A percentile compares a stretch with the other conserved stretches of the same genome.
phyloP scores from a whole-genome alignment of 2,888 invertebrate species.

The Metallyticus violacea region DNA sequence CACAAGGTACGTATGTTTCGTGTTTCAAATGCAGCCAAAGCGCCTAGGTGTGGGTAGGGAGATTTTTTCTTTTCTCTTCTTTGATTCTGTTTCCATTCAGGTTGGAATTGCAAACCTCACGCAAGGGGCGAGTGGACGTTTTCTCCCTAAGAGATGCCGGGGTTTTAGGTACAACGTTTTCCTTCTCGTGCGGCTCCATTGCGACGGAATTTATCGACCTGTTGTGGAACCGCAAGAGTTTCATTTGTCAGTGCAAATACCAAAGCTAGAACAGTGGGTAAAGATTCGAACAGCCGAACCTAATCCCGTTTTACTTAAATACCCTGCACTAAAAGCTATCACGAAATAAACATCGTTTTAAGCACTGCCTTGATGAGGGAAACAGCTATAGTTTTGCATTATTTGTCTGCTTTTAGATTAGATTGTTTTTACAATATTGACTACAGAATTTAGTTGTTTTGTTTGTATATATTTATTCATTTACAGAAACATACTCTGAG shows the following conservation, averaged over 20 bases:
- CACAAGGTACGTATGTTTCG: background rate
- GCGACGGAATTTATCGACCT: background rate
- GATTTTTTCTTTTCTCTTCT: background rate
- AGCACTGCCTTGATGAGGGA: too few relatives aligned
- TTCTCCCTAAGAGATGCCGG: background rate
- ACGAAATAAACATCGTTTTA: too few relatives aligned
- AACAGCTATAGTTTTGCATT: too few relatives aligned
- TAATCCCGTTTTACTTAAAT: too few relatives aligned
- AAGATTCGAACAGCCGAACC: too few relatives aligned
- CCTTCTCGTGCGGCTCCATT: too few relatives aligned
- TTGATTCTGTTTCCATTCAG: slow-evolving; percentile 18
- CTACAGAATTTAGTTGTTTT: too few relatives aligned
- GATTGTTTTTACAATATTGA: too few relatives aligned
- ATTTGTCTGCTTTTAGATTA: too few relatives aligned
- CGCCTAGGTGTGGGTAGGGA: background rate
- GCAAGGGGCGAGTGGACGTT: background rate
- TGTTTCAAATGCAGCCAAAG: slow-evolving; percentile 1
- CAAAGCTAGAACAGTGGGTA: background rate
- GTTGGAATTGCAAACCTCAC: slow-evolving; percentile 5
- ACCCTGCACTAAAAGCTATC: too few relatives aligned
- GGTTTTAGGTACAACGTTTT: background rate
- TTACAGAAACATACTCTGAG: too few relatives aligned
- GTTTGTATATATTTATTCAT: too few relatives aligned
- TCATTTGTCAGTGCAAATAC: background rate
- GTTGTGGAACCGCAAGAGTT: background rate